Evolutionary conservation across 2,797 vertebrate species (phyloP), one percentile per base, ranked within the genome.

Genomic region (Chaetophractus vellerosus): DNA sequence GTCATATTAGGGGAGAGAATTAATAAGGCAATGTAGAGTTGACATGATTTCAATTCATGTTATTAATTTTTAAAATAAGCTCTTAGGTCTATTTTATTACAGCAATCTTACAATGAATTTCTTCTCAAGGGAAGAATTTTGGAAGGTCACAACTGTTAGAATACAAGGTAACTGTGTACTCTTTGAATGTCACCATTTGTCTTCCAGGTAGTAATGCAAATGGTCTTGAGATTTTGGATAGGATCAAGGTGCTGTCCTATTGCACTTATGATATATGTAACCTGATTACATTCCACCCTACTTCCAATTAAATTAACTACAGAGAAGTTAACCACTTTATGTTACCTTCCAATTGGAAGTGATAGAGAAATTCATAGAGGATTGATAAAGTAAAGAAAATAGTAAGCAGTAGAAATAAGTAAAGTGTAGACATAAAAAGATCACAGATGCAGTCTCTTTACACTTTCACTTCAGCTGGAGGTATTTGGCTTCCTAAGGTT

Each of bases 291-390:
- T 97, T 90, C 15, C 31, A 12, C 23, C 75, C 71, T 1, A 26
- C 79, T 97, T 97, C 84, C 31, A 93, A 1, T 93, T 97, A 88
- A 82, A 71, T 90, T 90, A 11, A 68, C 2, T 52, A 41, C 33
- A 61, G 15, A 63, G n/a, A 72, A 41, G 28, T 93, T 94, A 74
- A 33, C 72, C 5, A 52, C 23, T 95, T 48, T 52, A 5, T 81
- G 5, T 83, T 90, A 33, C 26, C 3, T 71, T 24, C 55, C 95
- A 15, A 82, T 97, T 90, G 81, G 0, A 71, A 26, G 0, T 82
- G 3, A 2, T 21, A 57, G 16, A 50, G 41, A 94, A 96, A 72
- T 18, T 66, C 80, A 89, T 9, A 71, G 75, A 89, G 7, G 26
- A 74, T 31, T 72, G 75, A 68, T 19, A 75, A 87, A 50, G 63